These are phyloP conservation scores for Oscheius sp. DNA, from an alignment of 2,888 invertebrate species.

Conservation along the genomic window DNA sequence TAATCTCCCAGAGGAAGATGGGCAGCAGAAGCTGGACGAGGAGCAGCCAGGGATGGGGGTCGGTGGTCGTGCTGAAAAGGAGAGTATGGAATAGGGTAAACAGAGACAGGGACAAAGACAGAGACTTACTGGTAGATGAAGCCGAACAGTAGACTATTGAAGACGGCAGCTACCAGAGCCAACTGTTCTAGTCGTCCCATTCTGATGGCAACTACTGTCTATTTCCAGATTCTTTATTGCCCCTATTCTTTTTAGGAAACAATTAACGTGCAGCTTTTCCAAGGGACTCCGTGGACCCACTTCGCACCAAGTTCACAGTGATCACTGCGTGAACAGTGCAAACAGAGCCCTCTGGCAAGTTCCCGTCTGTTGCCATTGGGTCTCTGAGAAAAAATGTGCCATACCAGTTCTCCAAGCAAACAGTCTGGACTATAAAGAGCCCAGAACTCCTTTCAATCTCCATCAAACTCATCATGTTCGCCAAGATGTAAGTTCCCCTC, in stretches of 20 bases:
- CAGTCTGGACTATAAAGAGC: too few species aligned
- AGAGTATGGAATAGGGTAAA: not conserved
- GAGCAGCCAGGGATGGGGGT: not conserved
- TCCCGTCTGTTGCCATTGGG: too few species aligned
- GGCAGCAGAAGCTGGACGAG: slow-evolving; percentile 10
- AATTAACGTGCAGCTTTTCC: not conserved
- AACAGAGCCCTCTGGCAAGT: too few species aligned
- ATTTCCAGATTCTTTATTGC: not conserved
- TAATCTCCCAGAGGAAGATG: slow-evolving; percentile 11
- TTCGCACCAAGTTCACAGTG: too few species aligned
- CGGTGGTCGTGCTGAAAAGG: not conserved
- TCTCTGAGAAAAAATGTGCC: too few species aligned
- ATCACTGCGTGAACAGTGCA: too few species aligned
- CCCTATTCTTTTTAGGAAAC: too few species aligned
- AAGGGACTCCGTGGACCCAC: too few species aligned
- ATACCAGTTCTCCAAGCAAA: too few species aligned
- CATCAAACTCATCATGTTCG: slow-evolving; percentile 23
- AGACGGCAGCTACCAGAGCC: not conserved
- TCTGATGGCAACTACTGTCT: not conserved
- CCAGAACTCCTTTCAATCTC: too few species aligned
- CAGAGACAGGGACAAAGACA: not conserved
- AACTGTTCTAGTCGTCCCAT: not conserved
- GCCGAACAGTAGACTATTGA: slow-evolving; percentile 14
- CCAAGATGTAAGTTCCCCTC: slow-evolving; percentile 26
- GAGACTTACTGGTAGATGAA: slow-evolving; percentile 7